Evolutionary conservation across 2,113 vertebrate genomes (phyloP).

Genomic region (Cottus gobio): DNA sequence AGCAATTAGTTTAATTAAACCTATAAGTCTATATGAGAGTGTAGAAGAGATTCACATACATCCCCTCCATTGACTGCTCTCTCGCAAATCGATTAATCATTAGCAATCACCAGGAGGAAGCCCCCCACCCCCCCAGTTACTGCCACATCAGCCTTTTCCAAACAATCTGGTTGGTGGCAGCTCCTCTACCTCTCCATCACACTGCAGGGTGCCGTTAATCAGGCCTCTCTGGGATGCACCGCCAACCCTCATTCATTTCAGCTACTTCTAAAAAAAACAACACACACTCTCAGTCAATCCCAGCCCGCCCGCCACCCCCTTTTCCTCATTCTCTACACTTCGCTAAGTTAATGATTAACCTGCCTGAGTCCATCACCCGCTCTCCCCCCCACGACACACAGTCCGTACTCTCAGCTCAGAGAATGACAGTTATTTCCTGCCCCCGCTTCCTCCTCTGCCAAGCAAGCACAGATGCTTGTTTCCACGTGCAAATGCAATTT

Average conservation of each 20-base stretch:
- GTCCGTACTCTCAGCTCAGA: constrained; percentile 48
- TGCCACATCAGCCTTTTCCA: constrained; percentile 68
- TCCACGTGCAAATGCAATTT: constrained; percentile 67
- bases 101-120: constrained; percentile 65
- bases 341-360: constrained; percentile 78
- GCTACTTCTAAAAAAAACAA: constrained; percentile 36
- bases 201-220: constrained; percentile 52
- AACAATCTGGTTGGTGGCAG: constrained; percentile 58
- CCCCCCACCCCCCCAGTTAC: constrained; percentile 4
- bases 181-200: constrained; percentile 34
- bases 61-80: constrained; percentile 53
- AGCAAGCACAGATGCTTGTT: constrained; percentile 80
- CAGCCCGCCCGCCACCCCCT: not conserved
- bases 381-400: constrained; percentile 24
- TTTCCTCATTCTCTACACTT: constrained; percentile 51
- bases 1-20: constrained; percentile 82
- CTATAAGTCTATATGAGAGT: constrained; percentile 63
- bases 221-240: constrained; percentile 46
- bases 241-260: constrained; percentile 47
- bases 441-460: constrained; percentile 74
- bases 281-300: not conserved
- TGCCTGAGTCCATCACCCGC: constrained; percentile 53
- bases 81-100: constrained; percentile 77
- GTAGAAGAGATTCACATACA: constrained; percentile 67
- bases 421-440: constrained; percentile 81